Percentiles rank a stretch among this genome's conserved stretches.
Conservation (phyloP, 2,888 invertebrate species). For the Peribatodes rhomboidaria region DNA sequence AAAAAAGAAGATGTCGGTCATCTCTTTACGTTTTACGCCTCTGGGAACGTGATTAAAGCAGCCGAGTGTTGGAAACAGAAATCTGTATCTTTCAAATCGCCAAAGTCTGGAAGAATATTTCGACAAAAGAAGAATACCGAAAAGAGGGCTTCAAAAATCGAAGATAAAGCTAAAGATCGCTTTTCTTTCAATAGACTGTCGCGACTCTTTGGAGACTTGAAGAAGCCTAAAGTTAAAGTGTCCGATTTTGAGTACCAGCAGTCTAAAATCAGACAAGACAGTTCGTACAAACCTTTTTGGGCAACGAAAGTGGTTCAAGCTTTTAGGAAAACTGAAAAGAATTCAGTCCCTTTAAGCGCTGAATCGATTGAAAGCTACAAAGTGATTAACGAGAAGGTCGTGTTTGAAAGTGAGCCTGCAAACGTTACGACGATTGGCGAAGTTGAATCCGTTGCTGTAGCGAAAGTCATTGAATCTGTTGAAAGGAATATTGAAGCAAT, state of each 20-base stretch:
- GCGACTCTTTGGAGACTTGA: conserved; percentile 69
- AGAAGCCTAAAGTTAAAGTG: conserved; percentile 72
- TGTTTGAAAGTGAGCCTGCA: conserved; percentile 37
- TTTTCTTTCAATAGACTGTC: conserved; percentile 58
- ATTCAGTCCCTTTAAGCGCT: conserved; percentile 30
- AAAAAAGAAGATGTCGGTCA: conserved; percentile 68
- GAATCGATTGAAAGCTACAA: conserved; percentile 9
- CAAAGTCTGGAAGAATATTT: conserved; percentile 70
- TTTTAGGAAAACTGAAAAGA: conserved; percentile 44
- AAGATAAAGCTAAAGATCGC: conserved; percentile 44
- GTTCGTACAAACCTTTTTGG: conserved; percentile 76
- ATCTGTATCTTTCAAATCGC: conserved; percentile 72
- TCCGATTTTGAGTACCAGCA: conserved; percentile 72
- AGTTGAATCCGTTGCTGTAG: conserved; percentile 33
- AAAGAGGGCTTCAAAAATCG: conserved; percentile 26
- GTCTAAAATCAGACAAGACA: conserved; percentile 65
- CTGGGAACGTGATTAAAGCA: conserved; percentile 53
- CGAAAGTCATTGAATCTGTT: conserved; percentile 34
- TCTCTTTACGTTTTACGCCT: conserved; percentile 63
- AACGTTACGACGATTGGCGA: neutral
- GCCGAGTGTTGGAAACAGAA: conserved; percentile 70
- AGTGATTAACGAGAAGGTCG: conserved; percentile 5
- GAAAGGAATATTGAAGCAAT: conserved; percentile 37
- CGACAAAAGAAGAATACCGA: conserved; percentile 52
- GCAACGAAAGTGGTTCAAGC: conserved; percentile 64